A percentile compares a stretch with the other conserved stretches of the same genome.
These are phyloP conservation scores for Sebastes miniatus DNA, from an alignment of 2,797 vertebrate species.

Conservation along the genomic window DNA sequence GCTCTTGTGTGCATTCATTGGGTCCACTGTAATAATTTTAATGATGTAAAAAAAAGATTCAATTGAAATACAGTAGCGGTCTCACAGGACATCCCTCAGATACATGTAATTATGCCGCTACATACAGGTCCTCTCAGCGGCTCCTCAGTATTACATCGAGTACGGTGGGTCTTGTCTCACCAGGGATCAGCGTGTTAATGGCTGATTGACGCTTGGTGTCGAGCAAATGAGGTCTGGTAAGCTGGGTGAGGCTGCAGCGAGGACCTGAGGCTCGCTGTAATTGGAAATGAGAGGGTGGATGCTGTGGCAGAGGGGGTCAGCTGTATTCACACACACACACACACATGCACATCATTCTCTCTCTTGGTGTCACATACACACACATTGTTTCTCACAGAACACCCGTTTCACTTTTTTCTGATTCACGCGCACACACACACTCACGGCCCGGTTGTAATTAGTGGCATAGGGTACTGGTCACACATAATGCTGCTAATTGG, in stretches of 20 bases:
- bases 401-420: constrained; percentile 18
- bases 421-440: constrained; percentile 27
- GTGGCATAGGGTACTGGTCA: constrained; percentile 71
- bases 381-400: constrained; percentile 3
- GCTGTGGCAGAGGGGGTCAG: constrained; percentile 43
- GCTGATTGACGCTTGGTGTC: constrained; percentile 58
- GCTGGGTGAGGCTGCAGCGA: constrained; percentile 47
- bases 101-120: constrained; percentile 19
- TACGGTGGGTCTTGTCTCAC: constrained; percentile 31
- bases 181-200: constrained; percentile 57
- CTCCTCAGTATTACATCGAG: constrained; percentile 30
- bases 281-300: constrained; percentile 69
- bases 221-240: constrained; percentile 62
- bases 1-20: not conserved
- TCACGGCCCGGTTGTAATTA: constrained; percentile 69
- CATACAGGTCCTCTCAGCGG: constrained; percentile 29
- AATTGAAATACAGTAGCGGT: constrained; percentile 11
- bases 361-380: constrained; percentile 4
- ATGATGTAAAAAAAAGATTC: constrained; percentile 1
- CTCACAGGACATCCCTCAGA: constrained; percentile 1
- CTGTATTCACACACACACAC: constrained; percentile 10
- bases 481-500: constrained; percentile 78
- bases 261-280: constrained; percentile 61
- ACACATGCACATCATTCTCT: not conserved
- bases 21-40: not conserved